Base-by-base conservation (phyloP, 2,888 invertebrate species). In the Luperina testacea region DNA sequence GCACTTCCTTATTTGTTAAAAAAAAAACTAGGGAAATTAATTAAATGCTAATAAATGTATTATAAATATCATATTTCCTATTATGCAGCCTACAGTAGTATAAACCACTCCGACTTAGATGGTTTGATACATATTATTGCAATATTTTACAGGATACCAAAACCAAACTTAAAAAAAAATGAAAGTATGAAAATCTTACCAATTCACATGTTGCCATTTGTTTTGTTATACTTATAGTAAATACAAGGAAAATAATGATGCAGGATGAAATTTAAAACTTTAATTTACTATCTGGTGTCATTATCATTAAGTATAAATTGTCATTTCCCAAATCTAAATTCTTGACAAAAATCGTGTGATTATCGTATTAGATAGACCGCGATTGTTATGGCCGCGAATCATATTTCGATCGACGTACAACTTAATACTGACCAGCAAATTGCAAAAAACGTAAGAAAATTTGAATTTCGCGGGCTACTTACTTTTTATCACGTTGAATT, bases 1-100 rank as follows among this genome's bases (percentile, higher is more conserved):
- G 17, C 64, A n/a, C n/a, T 77, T 57, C 78, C 77, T 32, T 72
- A 20, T 48, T 48, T 27, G 27, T 48, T 27, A 69, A 27, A 4
- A 32, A 32, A 32, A 45, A 45, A 63, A 32, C 27, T 17, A 63
- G 57, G 53, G 9, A 57, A 57, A 20, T 51, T 51, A 51, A 48
- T 15, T 0, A 48, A 48, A 48, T 15, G 48, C 15, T 42, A 42
- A 9, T 8, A n/a, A 27, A 59, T 24, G 57, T 59, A 11, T n/a
- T 59, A 32, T 32, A 5, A 27, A 27, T 61, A 15, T 61, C 27
- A 32, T 63, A 63, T 32, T 63, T 32, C 27, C n/a, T n/a, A 59
- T n/a, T n/a, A n/a, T 59, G 59, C n/a, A n/a, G 5, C 59, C n/a
- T 32, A 63, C 61, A 15, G 27, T 61, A 27, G 0, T 61, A 27